Conservation (phyloP, 1,140 invertebrate species). For the Cecropterus lyciades region DNA sequence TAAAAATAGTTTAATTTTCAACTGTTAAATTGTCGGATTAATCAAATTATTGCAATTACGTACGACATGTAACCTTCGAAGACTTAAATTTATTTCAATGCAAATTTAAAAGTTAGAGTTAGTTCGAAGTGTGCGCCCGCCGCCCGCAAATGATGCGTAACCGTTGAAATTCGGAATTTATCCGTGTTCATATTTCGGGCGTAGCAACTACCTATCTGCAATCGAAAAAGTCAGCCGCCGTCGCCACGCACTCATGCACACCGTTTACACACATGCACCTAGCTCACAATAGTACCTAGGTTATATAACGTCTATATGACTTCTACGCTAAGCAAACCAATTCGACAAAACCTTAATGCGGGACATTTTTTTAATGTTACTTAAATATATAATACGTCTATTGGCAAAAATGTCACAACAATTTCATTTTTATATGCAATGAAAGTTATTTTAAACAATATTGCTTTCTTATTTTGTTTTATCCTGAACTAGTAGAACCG, state of each 20-base stretch:
- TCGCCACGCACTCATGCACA: conserved; percentile 61
- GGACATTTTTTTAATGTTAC: neutral
- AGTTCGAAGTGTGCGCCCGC: conserved; percentile 10
- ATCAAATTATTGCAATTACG: no score
- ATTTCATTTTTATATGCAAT: no score
- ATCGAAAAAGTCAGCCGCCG: conserved; percentile 75
- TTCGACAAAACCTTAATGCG: neutral
- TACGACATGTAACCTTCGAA: no score
- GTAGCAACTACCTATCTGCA: conserved; percentile 71
- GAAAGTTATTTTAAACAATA: no score
- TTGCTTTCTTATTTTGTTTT: no score
- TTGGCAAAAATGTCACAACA: no score
- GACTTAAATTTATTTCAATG: neutral
- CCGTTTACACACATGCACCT: conserved; percentile 53
- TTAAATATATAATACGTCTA: neutral
- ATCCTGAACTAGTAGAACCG: no score
- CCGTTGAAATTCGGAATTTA: conserved; percentile 55
- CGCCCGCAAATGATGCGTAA: conserved; percentile 49
- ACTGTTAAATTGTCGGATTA: no score
- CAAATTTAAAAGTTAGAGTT: neutral
- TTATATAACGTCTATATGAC: conserved; percentile 47
- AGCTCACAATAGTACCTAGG: conserved; percentile 68
- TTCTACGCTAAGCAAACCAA: conserved; percentile 35
- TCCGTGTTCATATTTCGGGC: conserved; percentile 73
- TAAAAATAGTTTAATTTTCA: no score